Evolutionary conservation across 1,140 invertebrate genomes (phyloP).

Genomic region (Lordiphosa mommai): DNA sequence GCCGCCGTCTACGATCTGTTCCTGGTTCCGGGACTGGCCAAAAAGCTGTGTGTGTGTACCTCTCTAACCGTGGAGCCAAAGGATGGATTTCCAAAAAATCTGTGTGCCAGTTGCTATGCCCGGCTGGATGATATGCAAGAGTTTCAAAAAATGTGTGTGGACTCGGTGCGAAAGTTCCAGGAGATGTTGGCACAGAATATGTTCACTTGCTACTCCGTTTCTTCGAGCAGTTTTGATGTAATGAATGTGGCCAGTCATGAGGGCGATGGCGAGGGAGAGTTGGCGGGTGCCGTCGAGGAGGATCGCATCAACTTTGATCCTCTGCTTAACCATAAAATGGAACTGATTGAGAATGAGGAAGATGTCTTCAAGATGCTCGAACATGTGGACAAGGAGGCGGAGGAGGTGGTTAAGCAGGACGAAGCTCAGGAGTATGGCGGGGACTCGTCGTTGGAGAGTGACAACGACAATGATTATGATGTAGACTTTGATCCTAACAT

Average conservation of each 20-base stretch:
- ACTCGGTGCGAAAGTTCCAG: conserved; percentile 65
- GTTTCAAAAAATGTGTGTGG: conserved; percentile 67
- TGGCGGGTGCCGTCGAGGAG: conserved; percentile 52
- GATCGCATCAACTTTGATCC: conserved; percentile 72
- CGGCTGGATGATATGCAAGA: conserved; percentile 67
- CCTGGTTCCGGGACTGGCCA: conserved; percentile 61
- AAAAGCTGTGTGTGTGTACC: conserved; percentile 67
- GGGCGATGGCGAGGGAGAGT: conserved; percentile 31
- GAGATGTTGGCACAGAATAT: conserved; percentile 57
- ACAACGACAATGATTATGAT: conserved; percentile 33
- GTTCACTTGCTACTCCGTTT: conserved; percentile 2
- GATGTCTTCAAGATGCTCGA: conserved; percentile 77
- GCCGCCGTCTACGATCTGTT: conserved; percentile 58
- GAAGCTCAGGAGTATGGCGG: conserved; percentile 24
- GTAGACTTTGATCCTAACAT: conserved; percentile 41
- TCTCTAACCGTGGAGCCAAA: conserved; percentile 62
- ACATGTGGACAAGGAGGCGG: conserved; percentile 68
- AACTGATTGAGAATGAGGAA: conserved; percentile 71
- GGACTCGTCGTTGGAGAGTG: conserved; percentile 28
- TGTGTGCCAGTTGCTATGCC: conserved; percentile 57
- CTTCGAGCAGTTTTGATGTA: conserved; percentile 37
- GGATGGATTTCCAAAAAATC: conserved; percentile 64
- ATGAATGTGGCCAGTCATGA: conserved; percentile 42
- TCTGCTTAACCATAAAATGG: conserved; percentile 71
- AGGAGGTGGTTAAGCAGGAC: conserved; percentile 42